Evolutionary conservation across 35 echinoderm and acorn worm genomes (phyloP).

Genomic region (Apostichopus parvimensis): DNA sequence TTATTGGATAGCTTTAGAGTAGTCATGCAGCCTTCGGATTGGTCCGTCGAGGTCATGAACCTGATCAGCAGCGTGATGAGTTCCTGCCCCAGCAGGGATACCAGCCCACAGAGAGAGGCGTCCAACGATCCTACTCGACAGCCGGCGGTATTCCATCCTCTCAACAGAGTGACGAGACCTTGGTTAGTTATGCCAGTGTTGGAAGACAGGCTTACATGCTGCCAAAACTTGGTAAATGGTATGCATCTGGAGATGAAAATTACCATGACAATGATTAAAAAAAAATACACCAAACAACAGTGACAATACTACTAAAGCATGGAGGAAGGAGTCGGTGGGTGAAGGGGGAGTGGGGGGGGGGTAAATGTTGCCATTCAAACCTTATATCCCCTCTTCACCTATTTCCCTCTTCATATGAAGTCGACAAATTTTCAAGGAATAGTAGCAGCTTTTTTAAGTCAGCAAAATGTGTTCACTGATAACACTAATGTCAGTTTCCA

Average conservation of each 20-base stretch:
- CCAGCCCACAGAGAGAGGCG: not conserved
- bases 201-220: not conserved
- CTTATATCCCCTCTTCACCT: too few species aligned
- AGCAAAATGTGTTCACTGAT: too few species aligned
- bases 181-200: slow-evolving; percentile 14
- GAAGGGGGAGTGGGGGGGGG: too few species aligned
- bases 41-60: not conserved
- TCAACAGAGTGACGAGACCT: not conserved
- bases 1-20: slow-evolving; percentile 27
- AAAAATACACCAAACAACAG: too few species aligned
- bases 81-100: slow-evolving; percentile 2
- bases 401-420: too few species aligned
- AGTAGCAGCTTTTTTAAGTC: too few species aligned
- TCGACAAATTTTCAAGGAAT: too few species aligned
- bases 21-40: not conserved
- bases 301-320: too few species aligned
- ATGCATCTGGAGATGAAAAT: slow-evolving; percentile 26
- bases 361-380: too few species aligned
- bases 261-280: too few species aligned
- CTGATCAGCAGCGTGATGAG: slow-evolving; percentile 1
- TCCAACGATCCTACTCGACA: not conserved
- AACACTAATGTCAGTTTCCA: too few species aligned
- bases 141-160: not conserved
- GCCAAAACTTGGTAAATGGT: slow-evolving; percentile 20
- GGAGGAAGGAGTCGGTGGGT: too few species aligned